Conservation (phyloP, 2,113 vertebrate genomes). For the Sus scrofa region DNA sequence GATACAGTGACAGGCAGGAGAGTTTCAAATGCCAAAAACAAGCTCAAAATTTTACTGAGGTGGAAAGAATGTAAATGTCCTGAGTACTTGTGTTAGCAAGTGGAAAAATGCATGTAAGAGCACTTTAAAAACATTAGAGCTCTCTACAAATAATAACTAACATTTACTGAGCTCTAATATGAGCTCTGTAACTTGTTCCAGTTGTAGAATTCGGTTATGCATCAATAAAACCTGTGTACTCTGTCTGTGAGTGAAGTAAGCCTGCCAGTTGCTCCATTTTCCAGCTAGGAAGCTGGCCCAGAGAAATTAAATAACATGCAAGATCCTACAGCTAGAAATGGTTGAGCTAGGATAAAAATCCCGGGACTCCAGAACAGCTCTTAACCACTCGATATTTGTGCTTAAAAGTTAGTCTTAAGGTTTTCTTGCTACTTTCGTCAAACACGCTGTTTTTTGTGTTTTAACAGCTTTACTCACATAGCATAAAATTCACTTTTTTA, state of each 20-base stretch:
- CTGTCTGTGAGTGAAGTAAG: not conserved
- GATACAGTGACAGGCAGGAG: not conserved
- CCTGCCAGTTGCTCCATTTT: not conserved
- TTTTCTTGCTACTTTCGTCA: constrained; percentile 33
- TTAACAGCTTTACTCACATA: not conserved
- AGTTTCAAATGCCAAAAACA: not conserved
- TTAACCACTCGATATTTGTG: not conserved
- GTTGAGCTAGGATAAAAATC: not conserved
- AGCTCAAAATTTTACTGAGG: not conserved
- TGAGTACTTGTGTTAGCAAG: not conserved
- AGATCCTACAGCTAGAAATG: not conserved
- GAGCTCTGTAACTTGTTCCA: not conserved
- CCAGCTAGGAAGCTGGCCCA: not conserved
- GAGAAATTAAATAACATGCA: not conserved
- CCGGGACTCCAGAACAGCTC: not conserved
- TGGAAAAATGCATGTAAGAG: not conserved
- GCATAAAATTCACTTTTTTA: not conserved
- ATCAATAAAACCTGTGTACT: not conserved
- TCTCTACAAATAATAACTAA: constrained; percentile 26
- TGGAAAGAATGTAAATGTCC: not conserved
- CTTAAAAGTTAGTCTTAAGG: not conserved
- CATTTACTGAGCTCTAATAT: not conserved
- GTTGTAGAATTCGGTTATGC: not conserved
- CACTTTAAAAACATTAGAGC: not conserved
- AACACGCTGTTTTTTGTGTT: not conserved